Percentiles rank a stretch among this genome's conserved stretches.
These are phyloP conservation scores for Papilio glaucus DNA, from an alignment of 1,140 invertebrate species.

Conservation along the genomic window DNA sequence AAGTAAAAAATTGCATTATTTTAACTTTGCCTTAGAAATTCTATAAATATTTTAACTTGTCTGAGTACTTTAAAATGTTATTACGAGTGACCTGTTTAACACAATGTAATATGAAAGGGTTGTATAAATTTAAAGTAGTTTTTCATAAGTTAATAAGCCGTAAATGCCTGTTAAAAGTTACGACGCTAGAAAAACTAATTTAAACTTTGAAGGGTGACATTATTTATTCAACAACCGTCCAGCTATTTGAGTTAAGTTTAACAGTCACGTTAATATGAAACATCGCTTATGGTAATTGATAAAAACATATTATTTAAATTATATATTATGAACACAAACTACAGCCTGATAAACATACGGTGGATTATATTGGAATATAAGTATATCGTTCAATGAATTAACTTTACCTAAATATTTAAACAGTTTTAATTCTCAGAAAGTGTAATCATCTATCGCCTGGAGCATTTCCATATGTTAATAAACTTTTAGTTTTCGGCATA, in stretches of 20 bases:
- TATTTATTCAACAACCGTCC: conserved; percentile 24
- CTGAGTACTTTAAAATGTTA: no score
- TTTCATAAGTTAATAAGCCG: conserved; percentile 30
- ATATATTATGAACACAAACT: background rate
- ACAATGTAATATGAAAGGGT: conserved; percentile 23
- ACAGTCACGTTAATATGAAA: background rate
- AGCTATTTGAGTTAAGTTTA: conserved; percentile 22
- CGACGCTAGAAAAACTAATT: conserved; percentile 29
- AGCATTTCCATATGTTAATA: no score
- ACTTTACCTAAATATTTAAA: no score
- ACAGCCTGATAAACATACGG: no score
- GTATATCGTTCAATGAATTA: no score
- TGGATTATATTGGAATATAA: no score
- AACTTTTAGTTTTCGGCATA: no score
- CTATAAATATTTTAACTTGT: background rate
- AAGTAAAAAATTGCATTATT: background rate
- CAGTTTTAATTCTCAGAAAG: no score
- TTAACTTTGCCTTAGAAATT: background rate
- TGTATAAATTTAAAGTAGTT: conserved; percentile 27
- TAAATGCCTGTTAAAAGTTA: conserved; percentile 35
- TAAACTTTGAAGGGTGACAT: conserved; percentile 31
- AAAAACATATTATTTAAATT: background rate
- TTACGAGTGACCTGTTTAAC: conserved; percentile 22
- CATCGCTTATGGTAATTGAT: background rate
- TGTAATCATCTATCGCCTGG: no score